Conservation (phyloP, 2,113 vertebrate genomes). For the Anhinga anhinga region DNA sequence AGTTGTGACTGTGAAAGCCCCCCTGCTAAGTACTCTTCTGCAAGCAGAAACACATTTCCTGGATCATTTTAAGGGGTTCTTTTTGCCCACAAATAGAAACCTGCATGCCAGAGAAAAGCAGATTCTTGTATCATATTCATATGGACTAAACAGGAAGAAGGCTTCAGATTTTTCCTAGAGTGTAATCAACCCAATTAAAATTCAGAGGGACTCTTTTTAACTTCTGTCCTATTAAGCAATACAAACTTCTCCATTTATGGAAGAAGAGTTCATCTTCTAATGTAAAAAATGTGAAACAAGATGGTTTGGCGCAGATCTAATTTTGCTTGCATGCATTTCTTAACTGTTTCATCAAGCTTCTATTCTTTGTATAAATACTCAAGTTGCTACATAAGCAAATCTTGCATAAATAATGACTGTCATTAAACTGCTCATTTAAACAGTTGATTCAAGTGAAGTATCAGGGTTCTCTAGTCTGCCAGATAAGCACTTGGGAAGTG, state of each 20-base stretch:
- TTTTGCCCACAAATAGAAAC: neutral
- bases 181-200: neutral
- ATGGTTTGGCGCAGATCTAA: neutral
- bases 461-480: constrained; percentile 25
- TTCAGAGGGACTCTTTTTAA: neutral
- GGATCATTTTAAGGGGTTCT: neutral
- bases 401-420: constrained; percentile 45
- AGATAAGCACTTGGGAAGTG: constrained; percentile 44
- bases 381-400: constrained; percentile 51
- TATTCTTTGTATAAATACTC: constrained; percentile 51
- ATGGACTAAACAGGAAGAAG: neutral
- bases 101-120: neutral
- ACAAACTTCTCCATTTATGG: constrained; percentile 35
- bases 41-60: neutral
- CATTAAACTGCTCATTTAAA: constrained; percentile 54
- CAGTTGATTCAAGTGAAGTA: constrained; percentile 45
- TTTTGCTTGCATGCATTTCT: constrained; percentile 41
- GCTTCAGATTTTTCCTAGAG: neutral
- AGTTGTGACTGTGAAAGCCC: neutral
- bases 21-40: rapidly evolving
- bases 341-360: constrained; percentile 55
- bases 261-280: neutral
- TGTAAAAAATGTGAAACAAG: constrained; percentile 17
- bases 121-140: neutral
- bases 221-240: neutral